These are phyloP conservation scores for Bubo scandiacus DNA, from an alignment of 2,113 vertebrate genomes.

Conservation along the genomic window DNA sequence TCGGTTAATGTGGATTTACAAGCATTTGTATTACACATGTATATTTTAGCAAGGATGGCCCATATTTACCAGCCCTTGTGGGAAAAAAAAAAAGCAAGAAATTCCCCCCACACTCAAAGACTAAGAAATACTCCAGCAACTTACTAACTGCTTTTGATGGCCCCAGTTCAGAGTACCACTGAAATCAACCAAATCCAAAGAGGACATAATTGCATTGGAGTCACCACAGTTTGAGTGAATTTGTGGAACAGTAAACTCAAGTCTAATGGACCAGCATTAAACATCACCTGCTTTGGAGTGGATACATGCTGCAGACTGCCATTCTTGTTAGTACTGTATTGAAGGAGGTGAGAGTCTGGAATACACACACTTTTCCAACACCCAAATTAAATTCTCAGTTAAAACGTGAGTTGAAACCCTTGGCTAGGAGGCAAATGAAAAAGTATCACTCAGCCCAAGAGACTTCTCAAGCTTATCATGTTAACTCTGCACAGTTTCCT, in stretches of 20 bases:
- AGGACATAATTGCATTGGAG: neutral
- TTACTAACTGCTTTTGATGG: neutral
- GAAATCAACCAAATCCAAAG: neutral
- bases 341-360: neutral
- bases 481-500: neutral
- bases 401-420: neutral
- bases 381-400: neutral
- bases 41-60: neutral
- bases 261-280: neutral
- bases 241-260: neutral
- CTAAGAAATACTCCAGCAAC: neutral
- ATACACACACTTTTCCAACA: neutral
- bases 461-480: neutral
- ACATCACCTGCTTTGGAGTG: neutral
- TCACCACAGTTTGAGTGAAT: neutral
- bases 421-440: neutral
- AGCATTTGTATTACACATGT: fast-evolving
- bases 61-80: neutral
- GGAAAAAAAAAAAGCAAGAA: neutral
- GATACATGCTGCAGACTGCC: neutral
- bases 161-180: neutral
- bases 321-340: neutral
- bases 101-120: too few species aligned
- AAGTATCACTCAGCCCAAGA: neutral
- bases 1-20: neutral